These are phyloP conservation scores for Crotalus helleri DNA, from an alignment of 2,113 vertebrate genomes.

Conservation along the genomic window DNA sequence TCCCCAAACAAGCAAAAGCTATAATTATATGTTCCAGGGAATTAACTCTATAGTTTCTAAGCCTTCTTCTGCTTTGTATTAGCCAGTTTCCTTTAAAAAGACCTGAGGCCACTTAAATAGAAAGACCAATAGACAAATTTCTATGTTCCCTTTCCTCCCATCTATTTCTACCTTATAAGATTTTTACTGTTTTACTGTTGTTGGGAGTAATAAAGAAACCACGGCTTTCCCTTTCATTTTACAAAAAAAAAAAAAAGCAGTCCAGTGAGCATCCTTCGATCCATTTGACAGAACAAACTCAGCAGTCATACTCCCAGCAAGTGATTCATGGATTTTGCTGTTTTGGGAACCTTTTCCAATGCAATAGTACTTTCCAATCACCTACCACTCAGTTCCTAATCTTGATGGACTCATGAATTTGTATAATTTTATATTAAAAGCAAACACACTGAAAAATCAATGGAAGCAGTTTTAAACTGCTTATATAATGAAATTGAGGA, in stretches of 20 bases:
- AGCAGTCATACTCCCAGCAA: not conserved
- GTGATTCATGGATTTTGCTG: not conserved
- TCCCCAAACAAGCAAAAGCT: not conserved
- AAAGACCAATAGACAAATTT: not conserved
- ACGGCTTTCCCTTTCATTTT: not conserved
- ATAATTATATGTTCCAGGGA: not conserved
- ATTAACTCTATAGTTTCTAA: not conserved
- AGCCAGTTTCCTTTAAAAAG: not conserved
- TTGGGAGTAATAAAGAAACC: not conserved
- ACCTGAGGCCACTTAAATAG: not conserved
- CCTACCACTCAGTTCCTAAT: not conserved
- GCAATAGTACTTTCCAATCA: not conserved
- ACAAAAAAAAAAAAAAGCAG: not conserved
- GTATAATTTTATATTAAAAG: not conserved
- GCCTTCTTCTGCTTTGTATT: not conserved
- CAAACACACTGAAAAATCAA: not conserved
- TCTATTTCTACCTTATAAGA: not conserved
- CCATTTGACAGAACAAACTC: not conserved
- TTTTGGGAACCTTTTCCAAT: not conserved
- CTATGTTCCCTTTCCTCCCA: not conserved
- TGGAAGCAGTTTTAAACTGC: not conserved
- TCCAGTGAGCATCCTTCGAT: not conserved
- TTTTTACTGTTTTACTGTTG: not conserved
- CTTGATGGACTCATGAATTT: not conserved
- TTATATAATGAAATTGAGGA: not conserved